Evolutionary conservation across 2,888 invertebrate genomes (phyloP).

Genomic region (Nephrotoma appendiculata): DNA sequence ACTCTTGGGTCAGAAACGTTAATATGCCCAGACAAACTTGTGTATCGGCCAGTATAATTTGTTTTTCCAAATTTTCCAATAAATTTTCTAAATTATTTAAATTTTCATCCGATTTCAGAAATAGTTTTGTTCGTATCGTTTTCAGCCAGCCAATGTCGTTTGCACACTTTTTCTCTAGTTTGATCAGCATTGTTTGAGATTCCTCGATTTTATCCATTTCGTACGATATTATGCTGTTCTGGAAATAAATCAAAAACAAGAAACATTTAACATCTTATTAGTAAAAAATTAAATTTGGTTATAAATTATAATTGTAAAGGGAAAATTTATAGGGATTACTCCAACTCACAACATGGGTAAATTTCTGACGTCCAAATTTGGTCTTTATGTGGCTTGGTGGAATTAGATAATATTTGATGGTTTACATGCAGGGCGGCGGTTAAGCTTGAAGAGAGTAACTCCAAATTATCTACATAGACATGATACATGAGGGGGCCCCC

Average conservation of each 20-base stretch:
- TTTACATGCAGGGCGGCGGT: no score
- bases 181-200: constrained; percentile 39
- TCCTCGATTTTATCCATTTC: constrained; percentile 48
- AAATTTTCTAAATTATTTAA: constrained; percentile 16
- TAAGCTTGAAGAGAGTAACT: no score
- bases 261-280: no score
- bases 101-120: constrained; percentile 23
- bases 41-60: constrained; percentile 50
- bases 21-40: constrained; percentile 48
- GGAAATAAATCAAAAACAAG: constrained; percentile 14
- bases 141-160: constrained; percentile 39
- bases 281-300: no score
- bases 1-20: constrained; percentile 48
- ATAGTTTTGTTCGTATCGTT: constrained; percentile 36
- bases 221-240: constrained; percentile 56
- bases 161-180: constrained; percentile 44
- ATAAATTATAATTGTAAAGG: no score
- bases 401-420: no score
- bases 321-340: no score
- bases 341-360: no score
- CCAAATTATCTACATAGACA: no score
- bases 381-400: no score
- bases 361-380: no score
- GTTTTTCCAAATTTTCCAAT: constrained; percentile 41
- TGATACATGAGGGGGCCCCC: no score